phyloP scores from a whole-genome alignment of 2,888 invertebrate species.

The Malthinus seriepunctatus region DNA sequence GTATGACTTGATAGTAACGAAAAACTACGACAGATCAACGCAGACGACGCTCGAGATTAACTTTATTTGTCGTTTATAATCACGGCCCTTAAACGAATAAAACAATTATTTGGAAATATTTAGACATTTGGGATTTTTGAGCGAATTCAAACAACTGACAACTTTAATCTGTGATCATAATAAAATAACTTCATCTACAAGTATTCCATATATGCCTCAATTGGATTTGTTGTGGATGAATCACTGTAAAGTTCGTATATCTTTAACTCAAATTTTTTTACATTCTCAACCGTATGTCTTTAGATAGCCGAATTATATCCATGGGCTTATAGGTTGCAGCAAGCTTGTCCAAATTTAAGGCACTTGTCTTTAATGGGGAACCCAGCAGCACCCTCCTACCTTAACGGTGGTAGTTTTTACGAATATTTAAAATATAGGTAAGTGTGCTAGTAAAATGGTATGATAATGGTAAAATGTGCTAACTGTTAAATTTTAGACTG shows the following conservation, averaged over 20 bases:
- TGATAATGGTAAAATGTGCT: not conserved
- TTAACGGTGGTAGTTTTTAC: conserved; percentile 75
- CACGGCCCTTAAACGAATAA: not conserved
- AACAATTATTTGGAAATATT: conserved; percentile 41
- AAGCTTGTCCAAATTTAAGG: conserved; percentile 72
- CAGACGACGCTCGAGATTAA: no score
- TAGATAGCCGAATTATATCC: conserved; percentile 65
- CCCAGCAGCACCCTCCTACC: conserved; percentile 75
- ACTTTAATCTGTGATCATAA: conserved; percentile 84
- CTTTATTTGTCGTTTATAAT: not conserved
- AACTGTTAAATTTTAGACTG: conserved; percentile 58
- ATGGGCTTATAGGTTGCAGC: conserved; percentile 71
- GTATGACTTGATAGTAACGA: no score
- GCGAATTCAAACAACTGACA: conserved; percentile 71
- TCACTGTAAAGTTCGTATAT: conserved; percentile 63
- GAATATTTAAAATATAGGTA: conserved; percentile 79
- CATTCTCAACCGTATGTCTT: conserved; percentile 42
- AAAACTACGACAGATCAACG: no score
- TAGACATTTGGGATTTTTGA: conserved; percentile 74
- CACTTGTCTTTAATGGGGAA: conserved; percentile 87
- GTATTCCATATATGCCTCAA: conserved; percentile 72
- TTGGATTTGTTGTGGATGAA: conserved; percentile 78
- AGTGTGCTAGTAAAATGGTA: conserved; percentile 14
- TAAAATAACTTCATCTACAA: conserved; percentile 68
- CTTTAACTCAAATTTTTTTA: not conserved